Evolutionary conservation across 1,140 invertebrate species (phyloP), one percentile per base, ranked within the genome.

Genomic region (Penaeus chinensis): DNA sequence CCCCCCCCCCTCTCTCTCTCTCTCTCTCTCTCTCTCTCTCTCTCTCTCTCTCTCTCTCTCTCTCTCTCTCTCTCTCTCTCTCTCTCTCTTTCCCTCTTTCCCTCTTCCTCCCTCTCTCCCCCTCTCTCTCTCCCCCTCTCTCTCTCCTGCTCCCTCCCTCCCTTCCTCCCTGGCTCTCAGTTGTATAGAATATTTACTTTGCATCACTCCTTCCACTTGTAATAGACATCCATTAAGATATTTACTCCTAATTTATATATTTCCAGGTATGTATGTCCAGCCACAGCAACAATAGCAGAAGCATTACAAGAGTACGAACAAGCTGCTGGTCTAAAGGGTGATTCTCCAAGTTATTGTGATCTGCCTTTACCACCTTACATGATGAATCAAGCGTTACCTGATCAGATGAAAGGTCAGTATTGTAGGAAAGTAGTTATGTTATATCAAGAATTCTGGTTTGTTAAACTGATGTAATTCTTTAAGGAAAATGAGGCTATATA

Each of bases 221-320:
- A 11, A 18, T 8, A n/a, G 3, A 69, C 18, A 18, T 0, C 27
- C 74, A 0, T 24, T 8, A 37, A 24, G 19, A 27, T 37, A 5
- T 77, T 19, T 24, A n/a, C 60, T 18, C 16, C 8, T 47, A 18
- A 27, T 16, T n/a, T 16, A 20, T 63, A 71, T 74, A n/a, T 78
- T 89, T 89, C 3, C 90, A 93, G 95, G 95, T 96, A 95, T 91
- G 91, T 95, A 0, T 94, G 94, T 82, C 93, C 94, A 18, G 94
- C 95, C 2, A 94, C 94, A 4, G 93, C 94, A 0, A 95, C 95
- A 1, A 94, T 97, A 22, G 93, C 94, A 2, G 95, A 96, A 91
- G 94, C 94, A 0, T 90, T 97, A 20, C 91, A 94, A 2, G 92
- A 94, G 4, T 97, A 96, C 91, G 95, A 96, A 89, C 90, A 92